phyloP scores from a whole-genome alignment of 2,888 invertebrate genomes.

The Heliconius sara region DNA sequence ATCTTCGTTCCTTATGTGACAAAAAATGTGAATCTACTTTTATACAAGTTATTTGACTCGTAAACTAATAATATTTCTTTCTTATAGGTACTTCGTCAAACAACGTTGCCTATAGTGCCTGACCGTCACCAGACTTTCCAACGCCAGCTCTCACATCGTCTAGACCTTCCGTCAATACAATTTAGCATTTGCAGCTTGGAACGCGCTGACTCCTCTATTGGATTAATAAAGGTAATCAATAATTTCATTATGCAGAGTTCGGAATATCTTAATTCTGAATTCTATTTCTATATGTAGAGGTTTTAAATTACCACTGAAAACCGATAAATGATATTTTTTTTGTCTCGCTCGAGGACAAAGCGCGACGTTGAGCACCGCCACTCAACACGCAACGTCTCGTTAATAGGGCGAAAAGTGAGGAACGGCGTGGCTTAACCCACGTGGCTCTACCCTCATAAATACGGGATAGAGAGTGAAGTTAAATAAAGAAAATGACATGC shows the following conservation, averaged over 20 bases:
- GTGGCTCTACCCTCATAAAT: too few relatives aligned
- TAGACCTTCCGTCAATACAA: conserved; percentile 90
- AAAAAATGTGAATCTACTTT: background rate
- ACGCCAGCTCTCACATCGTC: conserved; percentile 90
- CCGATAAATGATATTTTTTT: too few relatives aligned
- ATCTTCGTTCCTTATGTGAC: background rate
- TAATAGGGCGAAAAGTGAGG: background rate
- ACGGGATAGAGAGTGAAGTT: background rate
- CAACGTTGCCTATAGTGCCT: conserved; percentile 91
- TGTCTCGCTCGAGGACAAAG: background rate
- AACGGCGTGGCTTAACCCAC: background rate
- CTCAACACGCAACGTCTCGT: background rate
- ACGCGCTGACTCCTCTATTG: conserved; percentile 88
- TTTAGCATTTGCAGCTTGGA: conserved; percentile 91
- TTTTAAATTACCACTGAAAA: too few relatives aligned
- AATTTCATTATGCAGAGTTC: background rate
- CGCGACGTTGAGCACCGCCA: background rate
- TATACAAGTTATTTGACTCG: too few relatives aligned
- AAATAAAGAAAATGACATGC: background rate
- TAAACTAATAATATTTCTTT: background rate
- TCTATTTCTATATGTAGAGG: background rate
- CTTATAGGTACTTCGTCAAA: conserved; percentile 89
- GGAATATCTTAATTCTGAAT: background rate
- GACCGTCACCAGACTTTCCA: conserved; percentile 92
- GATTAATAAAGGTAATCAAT: conserved; percentile 87